Evolutionary conservation across 2,113 vertebrate species (phyloP), one percentile per base, ranked within the genome.

Genomic region (Neomonachus schauinslandi): DNA sequence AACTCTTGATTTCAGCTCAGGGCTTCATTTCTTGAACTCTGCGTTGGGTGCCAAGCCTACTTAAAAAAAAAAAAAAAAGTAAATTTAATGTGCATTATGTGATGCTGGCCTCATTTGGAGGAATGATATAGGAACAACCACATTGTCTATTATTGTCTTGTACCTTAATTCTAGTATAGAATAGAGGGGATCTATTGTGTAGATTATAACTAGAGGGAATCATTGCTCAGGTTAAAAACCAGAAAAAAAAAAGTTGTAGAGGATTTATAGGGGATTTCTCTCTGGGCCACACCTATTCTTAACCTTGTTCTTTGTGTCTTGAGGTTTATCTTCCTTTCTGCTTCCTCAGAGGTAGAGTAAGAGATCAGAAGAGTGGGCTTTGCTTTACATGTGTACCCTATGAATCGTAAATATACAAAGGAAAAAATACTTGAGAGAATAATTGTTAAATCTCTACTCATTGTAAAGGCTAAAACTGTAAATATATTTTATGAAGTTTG

Each of bases 391-490:
- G 59, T 69, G 63, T 42, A 63, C 16, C 51, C 88, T 53, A 36
- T 79, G 71, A 79, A 80, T 80, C 31, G 31, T 92, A 53, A 71
- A 84, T 59, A 55, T 61, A 76, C 4, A 83, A n/a, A 69, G 84
- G n/a, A 51, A 55, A 72, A 88, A 79, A 63, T 57, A 71, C 55
- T 63, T 91, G 51, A 63, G 63, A 69, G 57, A n/a, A 12, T 82
- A 83, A 18, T 39, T 79, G 14, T 85, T 84, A 79, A 89, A 84
- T 33, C 16, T n/a, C 4, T 67, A 83, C 39, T 84, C n/a, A 61
- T 26, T 77, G n/a, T 84, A 63, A 53, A 95, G 63, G 28, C 16
- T 89, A 36, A 92, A 97, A 92, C 24, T 79, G 53, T 80, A 86
- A 87, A 46, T 74, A 33, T 39, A 55, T 55, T 77, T 57, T 89